Evolutionary conservation across 2,797 vertebrate species (phyloP).

Genomic region (Uromys caudimaculatus): DNA sequence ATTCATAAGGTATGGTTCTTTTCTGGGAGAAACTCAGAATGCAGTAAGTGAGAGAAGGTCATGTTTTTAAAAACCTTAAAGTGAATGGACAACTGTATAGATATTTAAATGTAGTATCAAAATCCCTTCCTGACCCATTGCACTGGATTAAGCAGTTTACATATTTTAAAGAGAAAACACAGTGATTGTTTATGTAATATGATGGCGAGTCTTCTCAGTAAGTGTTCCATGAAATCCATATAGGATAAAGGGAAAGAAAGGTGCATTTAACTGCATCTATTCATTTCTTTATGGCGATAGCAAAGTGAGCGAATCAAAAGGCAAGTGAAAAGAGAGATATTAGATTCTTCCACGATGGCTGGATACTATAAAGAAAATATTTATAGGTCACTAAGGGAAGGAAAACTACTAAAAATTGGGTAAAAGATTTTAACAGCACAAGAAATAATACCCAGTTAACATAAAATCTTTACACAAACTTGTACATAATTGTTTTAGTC

Average conservation of each 20-base stretch:
- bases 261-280: conserved; percentile 33
- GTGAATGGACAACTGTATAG: conserved; percentile 7
- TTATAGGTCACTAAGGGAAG: not conserved
- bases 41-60: conserved; percentile 29
- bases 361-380: not conserved
- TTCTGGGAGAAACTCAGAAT: conserved; percentile 58
- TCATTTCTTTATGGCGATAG: conserved; percentile 28
- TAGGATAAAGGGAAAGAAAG: not conserved
- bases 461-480: conserved; percentile 24
- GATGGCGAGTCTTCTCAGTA: conserved; percentile 24
- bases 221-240: conserved; percentile 11
- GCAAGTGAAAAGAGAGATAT: conserved; percentile 32
- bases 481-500: conserved; percentile 29
- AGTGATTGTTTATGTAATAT: conserved; percentile 19
- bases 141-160: conserved; percentile 41
- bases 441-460: conserved; percentile 12
- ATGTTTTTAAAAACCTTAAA: conserved; percentile 17
- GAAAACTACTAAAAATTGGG: not conserved
- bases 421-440: conserved; percentile 14
- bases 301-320: conserved; percentile 46
- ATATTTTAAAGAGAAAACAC: conserved; percentile 44
- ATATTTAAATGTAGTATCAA: conserved; percentile 48
- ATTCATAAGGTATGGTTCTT: conserved; percentile 42
- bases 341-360: not conserved
- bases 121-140: not conserved